These are phyloP conservation scores for Bombus waltoni DNA, from an alignment of 1,140 invertebrate genomes.

Conservation along the genomic window DNA sequence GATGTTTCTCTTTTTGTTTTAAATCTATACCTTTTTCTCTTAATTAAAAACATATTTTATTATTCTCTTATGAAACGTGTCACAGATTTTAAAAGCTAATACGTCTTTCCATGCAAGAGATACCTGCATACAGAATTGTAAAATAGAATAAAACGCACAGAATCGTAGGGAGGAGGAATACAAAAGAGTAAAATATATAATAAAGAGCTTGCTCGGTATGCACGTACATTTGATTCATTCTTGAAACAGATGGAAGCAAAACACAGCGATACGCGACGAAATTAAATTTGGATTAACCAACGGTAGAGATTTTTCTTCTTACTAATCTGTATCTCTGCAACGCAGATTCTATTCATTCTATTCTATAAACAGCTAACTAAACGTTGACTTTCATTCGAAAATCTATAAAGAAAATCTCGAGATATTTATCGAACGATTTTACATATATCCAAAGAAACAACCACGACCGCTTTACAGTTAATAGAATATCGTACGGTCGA, in stretches of 20 bases:
- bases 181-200: not conserved
- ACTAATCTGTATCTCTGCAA: not conserved
- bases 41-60: not conserved
- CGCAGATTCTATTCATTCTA: too few species aligned
- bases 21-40: not conserved
- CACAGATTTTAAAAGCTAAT: not conserved
- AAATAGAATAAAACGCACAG: not conserved
- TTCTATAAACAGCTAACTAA: too few species aligned
- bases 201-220: not conserved
- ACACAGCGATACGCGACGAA: not conserved
- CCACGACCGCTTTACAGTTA: too few species aligned
- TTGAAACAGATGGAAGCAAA: not conserved
- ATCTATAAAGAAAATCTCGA: not conserved
- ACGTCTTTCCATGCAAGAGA: not conserved
- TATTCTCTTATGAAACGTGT: not conserved
- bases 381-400: not conserved
- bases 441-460: not conserved
- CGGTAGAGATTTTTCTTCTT: not conserved
- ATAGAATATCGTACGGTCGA: not conserved
- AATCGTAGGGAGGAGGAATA: not conserved
- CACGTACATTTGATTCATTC: not conserved
- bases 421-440: not conserved
- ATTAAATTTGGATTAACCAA: not conserved
- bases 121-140: not conserved
- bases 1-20: too few species aligned